Conservation (phyloP, 2,797 vertebrate species). For the Chelonia mydas region DNA sequence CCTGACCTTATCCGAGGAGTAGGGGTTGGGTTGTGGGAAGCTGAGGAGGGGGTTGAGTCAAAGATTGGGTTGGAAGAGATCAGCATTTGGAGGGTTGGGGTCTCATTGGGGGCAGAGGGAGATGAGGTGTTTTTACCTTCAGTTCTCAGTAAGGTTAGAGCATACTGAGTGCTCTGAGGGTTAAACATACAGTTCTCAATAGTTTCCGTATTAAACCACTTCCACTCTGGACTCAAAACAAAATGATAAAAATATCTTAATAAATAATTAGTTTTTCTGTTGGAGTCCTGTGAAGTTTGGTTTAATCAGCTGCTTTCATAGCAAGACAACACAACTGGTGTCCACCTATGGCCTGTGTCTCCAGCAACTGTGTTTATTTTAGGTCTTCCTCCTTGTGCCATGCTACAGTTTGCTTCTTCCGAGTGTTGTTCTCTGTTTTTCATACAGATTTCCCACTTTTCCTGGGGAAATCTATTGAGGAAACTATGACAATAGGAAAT, state of each 20-base stretch:
- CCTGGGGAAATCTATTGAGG: conserved; percentile 69
- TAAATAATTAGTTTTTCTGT: neutral
- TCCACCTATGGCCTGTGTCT: neutral
- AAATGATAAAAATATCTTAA: neutral
- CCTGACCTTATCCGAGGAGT: neutral
- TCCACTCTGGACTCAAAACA: neutral
- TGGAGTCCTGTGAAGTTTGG: neutral
- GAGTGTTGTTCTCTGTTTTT: conserved; percentile 69
- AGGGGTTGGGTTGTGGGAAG: neutral
- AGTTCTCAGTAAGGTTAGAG: neutral
- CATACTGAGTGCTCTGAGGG: neutral
- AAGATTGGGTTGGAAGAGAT: neutral
- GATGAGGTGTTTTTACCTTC: neutral
- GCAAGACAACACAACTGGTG: neutral
- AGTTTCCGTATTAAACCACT: neutral
- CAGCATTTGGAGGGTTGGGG: conserved; percentile 2
- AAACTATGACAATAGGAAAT: conserved; percentile 70
- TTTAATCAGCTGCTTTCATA: conserved; percentile 8
- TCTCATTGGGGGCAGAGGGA: neutral
- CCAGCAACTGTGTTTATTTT: conserved; percentile 47
- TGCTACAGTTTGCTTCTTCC: conserved; percentile 24
- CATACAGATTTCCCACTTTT: conserved; percentile 57
- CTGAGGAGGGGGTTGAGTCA: neutral
- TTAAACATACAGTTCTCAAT: neutral
- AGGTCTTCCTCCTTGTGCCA: conserved; percentile 24